Evolutionary conservation across 2,113 vertebrate genomes (phyloP), one percentile per base, ranked within the genome.

Genomic region (Chitala chitala): DNA sequence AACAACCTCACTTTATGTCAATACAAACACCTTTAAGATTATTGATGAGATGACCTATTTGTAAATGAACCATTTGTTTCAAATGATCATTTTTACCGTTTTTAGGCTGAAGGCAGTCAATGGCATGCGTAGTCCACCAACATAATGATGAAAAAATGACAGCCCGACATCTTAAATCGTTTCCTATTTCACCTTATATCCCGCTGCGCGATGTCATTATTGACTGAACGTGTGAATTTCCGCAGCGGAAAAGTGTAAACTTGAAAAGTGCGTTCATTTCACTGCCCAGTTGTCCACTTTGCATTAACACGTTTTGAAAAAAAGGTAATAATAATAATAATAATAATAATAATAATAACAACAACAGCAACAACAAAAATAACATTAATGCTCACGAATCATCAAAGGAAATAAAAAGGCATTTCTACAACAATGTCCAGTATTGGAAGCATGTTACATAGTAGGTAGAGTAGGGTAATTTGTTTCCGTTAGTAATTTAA

Each of bases 141-240:
- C n/a, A 38, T 78, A 81, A 79, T 80, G 74, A 79, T 77, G 73
- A 78, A 79, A 75, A 81, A 77, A 79, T 74, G 72, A 76, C 72
- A 69, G 54, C 24, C 68, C 51, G 42, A 54, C 53, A 24, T 36
- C 65, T 78, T 66, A 75, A 72, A 33, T 6, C 15, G 20, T 13
- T 69, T 22, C 24, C 22, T 54, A 15, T 40, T 12, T 31, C 42
- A 29, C n/a, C 48, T 38, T 4, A 22, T 12, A 26, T 29, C 36
- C 31, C 29, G 9, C 9, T 26, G 24, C 46, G 54, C 9, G 20
- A 63, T 64, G 24, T 20, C 58, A 29, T 64, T 31, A 74, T 74
- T 74, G 61, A 66, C 53, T 54, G 61, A 65, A 36, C 10, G 44
- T 38, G 59, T 40, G 44, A 40, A 74, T 74, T 74, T 74, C 59